Base-by-base conservation (phyloP, 2,888 invertebrate genomes). In the Beris chalybata region DNA sequence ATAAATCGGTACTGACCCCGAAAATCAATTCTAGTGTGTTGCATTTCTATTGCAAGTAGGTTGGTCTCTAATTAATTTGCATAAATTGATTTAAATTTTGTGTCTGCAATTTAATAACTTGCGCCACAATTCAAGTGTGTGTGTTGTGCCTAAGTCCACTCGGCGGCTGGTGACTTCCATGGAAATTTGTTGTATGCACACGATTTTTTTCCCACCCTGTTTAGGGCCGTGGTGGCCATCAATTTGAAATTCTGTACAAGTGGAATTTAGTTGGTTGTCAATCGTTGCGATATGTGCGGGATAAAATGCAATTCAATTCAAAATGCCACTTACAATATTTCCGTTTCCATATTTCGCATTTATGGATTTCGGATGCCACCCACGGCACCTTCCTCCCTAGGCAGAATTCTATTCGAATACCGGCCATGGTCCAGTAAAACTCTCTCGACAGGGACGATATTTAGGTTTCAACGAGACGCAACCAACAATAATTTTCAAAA, bases 11-110 rank as follows among this genome's bases (percentile, higher is more conserved):
- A 15, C 44, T 56, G 56, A 56, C 56, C 56, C 43, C 56, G 22
- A 56, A 56, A 9, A 9, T 13, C 47, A 30, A 45, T 38, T 38
- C 38, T 7, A 38, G 9, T 7, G 7, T 9, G 9, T 38, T 38
- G 38, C 5, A 38, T 38, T 67, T 67, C 69, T 55, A 29, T 55
- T 15, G 11, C 29, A 55, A 15, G 13, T 13, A n/a, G 29, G 30
- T 53, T 50, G 53, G 22, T 47, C 71, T 71, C 74, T 76, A 77
- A 78, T 78, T 77, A 78, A 79, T 79, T 79, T 79, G 75, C 79
- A 79, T 79, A 79, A 79, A 79, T 78, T 79, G 79, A 79, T 79
- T 79, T 79, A 79, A 79, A 78, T 79, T 78, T 78, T 76, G 78
- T 77, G 74, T 52, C 11, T 61, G 61, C 22, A 50, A 52, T 61